Conservation (phyloP, 2,113 vertebrate species). For the Arvicanthis niloticus region DNA sequence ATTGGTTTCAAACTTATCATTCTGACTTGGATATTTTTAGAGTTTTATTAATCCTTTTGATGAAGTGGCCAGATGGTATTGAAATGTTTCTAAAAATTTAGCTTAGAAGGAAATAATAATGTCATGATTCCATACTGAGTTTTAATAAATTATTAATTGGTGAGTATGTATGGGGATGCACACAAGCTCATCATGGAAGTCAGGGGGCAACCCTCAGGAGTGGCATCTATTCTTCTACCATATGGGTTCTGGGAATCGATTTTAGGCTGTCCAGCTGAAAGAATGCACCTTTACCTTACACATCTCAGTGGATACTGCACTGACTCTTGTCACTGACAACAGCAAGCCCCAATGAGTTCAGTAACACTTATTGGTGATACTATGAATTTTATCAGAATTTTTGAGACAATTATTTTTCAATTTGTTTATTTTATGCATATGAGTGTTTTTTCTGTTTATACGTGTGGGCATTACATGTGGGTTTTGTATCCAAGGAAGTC, state of each 20-base stretch:
- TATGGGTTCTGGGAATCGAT: not conserved
- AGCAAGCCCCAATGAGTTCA: not conserved
- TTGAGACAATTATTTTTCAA: not conserved
- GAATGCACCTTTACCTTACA: not conserved
- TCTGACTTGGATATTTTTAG: not conserved
- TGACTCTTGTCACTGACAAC: constrained; percentile 5
- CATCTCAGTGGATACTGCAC: not conserved
- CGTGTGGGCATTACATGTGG: not conserved
- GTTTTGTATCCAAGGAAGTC: not conserved
- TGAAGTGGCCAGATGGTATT: not conserved
- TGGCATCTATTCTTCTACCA: not conserved
- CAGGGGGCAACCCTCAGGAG: not conserved
- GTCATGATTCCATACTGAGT: not conserved
- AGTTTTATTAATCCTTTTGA: not conserved
- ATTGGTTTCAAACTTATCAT: not conserved
- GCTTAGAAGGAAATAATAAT: constrained; percentile 12
- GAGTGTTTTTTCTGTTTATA: not conserved
- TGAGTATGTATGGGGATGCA: not conserved
- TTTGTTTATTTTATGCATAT: not conserved
- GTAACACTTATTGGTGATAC: not conserved
- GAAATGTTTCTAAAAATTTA: not conserved
- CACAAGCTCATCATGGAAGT: not conserved
- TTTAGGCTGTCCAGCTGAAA: not conserved
- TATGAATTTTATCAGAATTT: not conserved
- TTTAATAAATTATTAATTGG: not conserved